A percentile compares a stretch with the other conserved stretches of the same genome.
phyloP scores from a whole-genome alignment of 2,888 invertebrate genomes.

The Cephonodes hylas region DNA sequence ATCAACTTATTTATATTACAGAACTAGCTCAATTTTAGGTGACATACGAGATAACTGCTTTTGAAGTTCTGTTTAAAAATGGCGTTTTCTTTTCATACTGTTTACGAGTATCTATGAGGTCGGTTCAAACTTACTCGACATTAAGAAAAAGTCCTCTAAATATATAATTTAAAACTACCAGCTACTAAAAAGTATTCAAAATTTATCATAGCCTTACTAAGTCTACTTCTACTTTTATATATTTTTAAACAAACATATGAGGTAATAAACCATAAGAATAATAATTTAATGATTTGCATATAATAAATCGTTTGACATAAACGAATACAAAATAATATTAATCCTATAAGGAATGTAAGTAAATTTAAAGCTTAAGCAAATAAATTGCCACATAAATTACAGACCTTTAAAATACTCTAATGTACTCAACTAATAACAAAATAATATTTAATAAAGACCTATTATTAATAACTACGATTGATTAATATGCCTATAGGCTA shows the following conservation, averaged over 20 bases:
- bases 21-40: no score
- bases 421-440: background rate
- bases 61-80: no score
- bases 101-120: no score
- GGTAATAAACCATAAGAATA: background rate
- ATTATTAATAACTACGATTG: background rate
- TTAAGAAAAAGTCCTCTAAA: background rate
- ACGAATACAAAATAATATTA: background rate
- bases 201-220: background rate
- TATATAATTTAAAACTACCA: background rate
- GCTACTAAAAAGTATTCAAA: background rate
- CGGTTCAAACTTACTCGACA: no score
- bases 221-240: background rate
- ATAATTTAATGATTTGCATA: background rate
- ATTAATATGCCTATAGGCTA: background rate
- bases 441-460: background rate
- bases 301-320: background rate
- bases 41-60: no score
- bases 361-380: constrained; percentile 5
- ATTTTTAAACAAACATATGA: background rate
- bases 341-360: background rate
- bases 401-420: constrained; percentile 16
- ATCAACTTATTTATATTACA: no score
- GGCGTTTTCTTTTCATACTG: no score
- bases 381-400: background rate